Evolutionary conservation across 2,797 vertebrate species (phyloP).

Genomic region (Myotis pilosus): DNA sequence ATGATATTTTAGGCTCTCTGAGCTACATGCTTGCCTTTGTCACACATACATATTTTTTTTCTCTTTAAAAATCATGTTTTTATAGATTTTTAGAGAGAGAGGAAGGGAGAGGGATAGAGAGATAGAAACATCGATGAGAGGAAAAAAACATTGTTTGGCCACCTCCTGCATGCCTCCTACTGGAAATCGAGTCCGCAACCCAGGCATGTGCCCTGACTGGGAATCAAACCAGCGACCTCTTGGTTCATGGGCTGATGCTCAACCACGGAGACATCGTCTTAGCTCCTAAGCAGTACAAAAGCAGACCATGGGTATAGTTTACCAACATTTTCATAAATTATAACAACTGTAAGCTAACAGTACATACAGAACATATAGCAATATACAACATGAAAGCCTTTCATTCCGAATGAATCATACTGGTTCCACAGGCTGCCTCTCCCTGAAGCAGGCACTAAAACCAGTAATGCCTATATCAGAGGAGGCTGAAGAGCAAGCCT

Average conservation of each 20-base stretch:
- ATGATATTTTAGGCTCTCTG: neutral
- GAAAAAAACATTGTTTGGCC: too few species aligned
- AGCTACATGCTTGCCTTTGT: neutral
- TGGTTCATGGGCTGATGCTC: too few species aligned
- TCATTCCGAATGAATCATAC: conserved; percentile 25
- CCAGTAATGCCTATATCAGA: neutral
- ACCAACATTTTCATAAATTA: conserved; percentile 1
- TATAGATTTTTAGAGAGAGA: too few species aligned
- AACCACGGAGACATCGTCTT: neutral
- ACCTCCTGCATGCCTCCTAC: too few species aligned
- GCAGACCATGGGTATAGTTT: neutral
- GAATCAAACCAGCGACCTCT: too few species aligned
- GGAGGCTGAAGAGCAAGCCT: neutral
- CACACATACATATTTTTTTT: neutral
- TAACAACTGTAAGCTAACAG: neutral
- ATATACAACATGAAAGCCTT: neutral
- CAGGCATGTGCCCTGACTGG: too few species aligned
- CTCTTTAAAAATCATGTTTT: too few species aligned
- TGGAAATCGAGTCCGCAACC: too few species aligned
- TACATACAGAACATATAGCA: neutral
- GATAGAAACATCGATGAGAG: too few species aligned
- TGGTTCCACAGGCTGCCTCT: neutral
- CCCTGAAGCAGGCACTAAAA: conserved; percentile 8
- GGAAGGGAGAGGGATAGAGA: too few species aligned
- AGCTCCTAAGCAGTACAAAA: neutral